These are phyloP conservation scores for Anoplophora glabripennis DNA, from an alignment of 1,140 invertebrate species.

Conservation along the genomic window DNA sequence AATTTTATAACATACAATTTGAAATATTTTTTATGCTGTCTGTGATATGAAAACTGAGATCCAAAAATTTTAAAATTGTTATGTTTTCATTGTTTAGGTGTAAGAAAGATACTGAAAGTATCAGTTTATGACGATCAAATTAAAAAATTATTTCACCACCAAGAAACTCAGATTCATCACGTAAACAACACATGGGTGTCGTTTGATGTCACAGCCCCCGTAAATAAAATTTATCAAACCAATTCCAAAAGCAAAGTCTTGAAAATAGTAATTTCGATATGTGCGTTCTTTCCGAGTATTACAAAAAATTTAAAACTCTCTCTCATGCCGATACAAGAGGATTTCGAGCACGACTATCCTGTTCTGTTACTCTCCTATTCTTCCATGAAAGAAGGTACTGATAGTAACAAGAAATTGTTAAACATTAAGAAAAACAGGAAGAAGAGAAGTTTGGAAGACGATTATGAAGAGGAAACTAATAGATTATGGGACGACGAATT, in stretches of 20 bases:
- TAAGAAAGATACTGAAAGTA: constrained; percentile 34
- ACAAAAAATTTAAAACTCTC: constrained; percentile 37
- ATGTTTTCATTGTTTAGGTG: constrained; percentile 26
- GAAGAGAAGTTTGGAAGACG: constrained; percentile 39
- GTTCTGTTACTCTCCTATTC: constrained; percentile 41
- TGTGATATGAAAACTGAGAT: too few relatives aligned
- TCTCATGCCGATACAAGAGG: constrained; percentile 36
- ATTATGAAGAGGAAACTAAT: constrained; percentile 46
- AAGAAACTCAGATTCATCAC: constrained; percentile 37
- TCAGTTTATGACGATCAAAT: constrained; percentile 36
- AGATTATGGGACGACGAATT: constrained; percentile 38
- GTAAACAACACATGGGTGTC: constrained; percentile 44
- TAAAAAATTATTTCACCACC: constrained; percentile 24
- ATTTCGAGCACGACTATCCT: constrained; percentile 45
- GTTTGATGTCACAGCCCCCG: constrained; percentile 40
- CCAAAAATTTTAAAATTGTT: not conserved
- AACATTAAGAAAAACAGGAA: constrained; percentile 15
- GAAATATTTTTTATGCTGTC: too few relatives aligned
- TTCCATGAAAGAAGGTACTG: constrained; percentile 19
- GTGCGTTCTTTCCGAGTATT: constrained; percentile 23
- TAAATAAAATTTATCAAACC: constrained; percentile 28
- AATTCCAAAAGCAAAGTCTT: constrained; percentile 27
- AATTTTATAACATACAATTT: too few relatives aligned
- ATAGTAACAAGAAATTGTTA: not conserved
- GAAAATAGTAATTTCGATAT: constrained; percentile 36